Percentiles rank a stretch among this genome's conserved stretches.
Evolutionary conservation across 2,797 vertebrate genomes (phyloP).

Genomic region (Heliangelus exortis): DNA sequence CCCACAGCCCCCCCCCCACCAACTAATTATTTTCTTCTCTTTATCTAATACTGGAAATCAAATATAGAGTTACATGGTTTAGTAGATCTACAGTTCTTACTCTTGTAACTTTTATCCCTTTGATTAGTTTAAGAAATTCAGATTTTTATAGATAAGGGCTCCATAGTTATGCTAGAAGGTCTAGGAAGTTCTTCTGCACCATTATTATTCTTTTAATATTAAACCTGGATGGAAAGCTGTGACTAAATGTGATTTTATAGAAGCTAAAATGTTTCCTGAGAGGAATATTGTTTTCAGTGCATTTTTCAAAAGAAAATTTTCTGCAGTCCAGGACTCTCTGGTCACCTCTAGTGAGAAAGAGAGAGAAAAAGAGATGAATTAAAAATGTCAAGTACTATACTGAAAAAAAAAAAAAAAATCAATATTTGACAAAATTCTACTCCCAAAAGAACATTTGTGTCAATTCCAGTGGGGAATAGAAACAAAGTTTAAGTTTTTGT

Average conservation of each 20-base stretch:
- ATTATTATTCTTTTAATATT: not conserved
- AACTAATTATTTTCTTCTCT: not conserved
- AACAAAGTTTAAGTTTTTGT: not conserved
- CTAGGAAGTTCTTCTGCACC: not conserved
- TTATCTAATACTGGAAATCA: not conserved
- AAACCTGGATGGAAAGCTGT: not conserved
- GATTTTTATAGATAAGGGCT: not conserved
- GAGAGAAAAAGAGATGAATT: not conserved
- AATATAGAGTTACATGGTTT: not conserved
- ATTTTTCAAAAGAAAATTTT: not conserved
- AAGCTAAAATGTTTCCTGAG: not conserved
- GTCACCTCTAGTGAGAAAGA: not conserved
- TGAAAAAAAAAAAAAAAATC: not conserved
- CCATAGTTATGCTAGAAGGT: not conserved
- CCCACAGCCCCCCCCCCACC: not conserved
- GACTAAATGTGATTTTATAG: not conserved
- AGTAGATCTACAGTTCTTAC: not conserved
- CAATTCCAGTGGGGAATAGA: not conserved
- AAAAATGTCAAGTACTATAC: not conserved
- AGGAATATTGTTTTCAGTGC: not conserved
- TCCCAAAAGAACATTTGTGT: not conserved
- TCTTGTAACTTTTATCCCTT: not conserved
- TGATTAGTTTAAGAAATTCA: not conserved
- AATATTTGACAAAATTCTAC: not conserved
- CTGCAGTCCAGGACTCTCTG: not conserved